phyloP scores from a whole-genome alignment of 2,888 invertebrate genomes.

The Ctenicera cuprea region DNA sequence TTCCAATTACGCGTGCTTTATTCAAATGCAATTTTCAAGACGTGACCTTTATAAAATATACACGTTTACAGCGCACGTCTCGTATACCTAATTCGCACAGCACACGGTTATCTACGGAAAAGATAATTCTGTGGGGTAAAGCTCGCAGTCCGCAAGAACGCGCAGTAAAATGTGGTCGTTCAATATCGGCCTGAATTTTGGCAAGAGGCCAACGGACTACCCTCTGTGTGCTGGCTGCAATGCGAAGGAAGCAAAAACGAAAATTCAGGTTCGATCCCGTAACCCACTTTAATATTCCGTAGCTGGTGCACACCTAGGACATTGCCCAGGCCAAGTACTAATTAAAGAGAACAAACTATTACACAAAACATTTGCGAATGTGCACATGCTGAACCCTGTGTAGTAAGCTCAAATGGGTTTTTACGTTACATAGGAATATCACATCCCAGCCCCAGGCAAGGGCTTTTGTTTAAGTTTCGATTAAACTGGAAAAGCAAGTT shows the following conservation, averaged over 20 bases:
- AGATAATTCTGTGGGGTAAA: constrained; percentile 45
- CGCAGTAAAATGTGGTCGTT: constrained; percentile 53
- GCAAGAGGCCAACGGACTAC: constrained; percentile 48
- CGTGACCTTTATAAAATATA: constrained; percentile 28
- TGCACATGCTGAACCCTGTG: background rate
- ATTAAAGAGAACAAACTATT: constrained; percentile 24
- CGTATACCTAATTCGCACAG: background rate
- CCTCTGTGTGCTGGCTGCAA: constrained; percentile 43
- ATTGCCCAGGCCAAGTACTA: constrained; percentile 22
- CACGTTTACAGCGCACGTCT: constrained; percentile 21
- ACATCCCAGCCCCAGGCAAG: background rate
- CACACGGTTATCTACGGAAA: constrained; percentile 37
- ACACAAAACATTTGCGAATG: background rate
- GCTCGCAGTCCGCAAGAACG: constrained; percentile 43
- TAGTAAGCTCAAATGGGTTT: background rate
- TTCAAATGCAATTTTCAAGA: constrained; percentile 27
- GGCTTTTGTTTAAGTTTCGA: constrained; percentile 21
- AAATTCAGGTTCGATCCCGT: constrained; percentile 46
- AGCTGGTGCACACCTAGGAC: constrained; percentile 26
- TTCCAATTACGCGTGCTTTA: constrained; percentile 10
- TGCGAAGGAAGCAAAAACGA: constrained; percentile 51
- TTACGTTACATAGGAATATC: background rate
- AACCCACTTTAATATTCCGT: constrained; percentile 46
- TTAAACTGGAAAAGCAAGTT: constrained; percentile 13
- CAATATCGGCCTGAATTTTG: constrained; percentile 52